Evolutionary conservation across 1,140 invertebrate genomes (phyloP).

Genomic region (Zaprionus camerounensis): DNA sequence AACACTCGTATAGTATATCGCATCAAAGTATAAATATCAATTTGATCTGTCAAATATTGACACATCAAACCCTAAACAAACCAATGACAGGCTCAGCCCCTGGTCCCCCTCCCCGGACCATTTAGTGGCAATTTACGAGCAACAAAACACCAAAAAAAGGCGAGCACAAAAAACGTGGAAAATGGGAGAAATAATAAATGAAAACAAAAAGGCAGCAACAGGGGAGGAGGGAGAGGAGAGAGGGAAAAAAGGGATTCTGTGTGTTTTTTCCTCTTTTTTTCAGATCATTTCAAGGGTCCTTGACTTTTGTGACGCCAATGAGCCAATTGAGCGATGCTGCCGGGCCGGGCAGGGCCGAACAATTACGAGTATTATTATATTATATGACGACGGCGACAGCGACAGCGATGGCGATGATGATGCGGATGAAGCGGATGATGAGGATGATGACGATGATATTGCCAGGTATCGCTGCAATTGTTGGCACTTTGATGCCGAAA

Average conservation of each 20-base stretch:
- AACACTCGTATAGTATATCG: slow-evolving; percentile 41
- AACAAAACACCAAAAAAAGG: slow-evolving; percentile 76
- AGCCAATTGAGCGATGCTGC: slow-evolving; percentile 74
- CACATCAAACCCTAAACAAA: slow-evolving; percentile 83
- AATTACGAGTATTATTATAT: slow-evolving; percentile 76
- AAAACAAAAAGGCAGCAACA: slow-evolving; percentile 48
- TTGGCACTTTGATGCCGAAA: slow-evolving; percentile 78
- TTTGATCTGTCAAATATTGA: slow-evolving; percentile 83
- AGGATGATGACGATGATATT: slow-evolving; percentile 20
- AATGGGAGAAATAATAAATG: slow-evolving; percentile 78
- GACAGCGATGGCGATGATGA: neutral
- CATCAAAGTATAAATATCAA: slow-evolving; percentile 80
- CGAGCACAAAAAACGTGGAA: slow-evolving; percentile 47
- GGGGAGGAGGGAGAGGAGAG: slow-evolving; percentile 37
- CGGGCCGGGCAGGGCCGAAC: slow-evolving; percentile 25
- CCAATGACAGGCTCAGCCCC: slow-evolving; percentile 68
- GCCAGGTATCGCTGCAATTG: slow-evolving; percentile 54
- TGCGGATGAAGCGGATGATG: neutral
- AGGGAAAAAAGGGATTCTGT: slow-evolving; percentile 57
- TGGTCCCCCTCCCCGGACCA: slow-evolving; percentile 36
- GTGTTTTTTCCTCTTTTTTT: slow-evolving; percentile 34
- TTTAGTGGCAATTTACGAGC: slow-evolving; percentile 81
- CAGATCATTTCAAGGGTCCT: slow-evolving; percentile 83
- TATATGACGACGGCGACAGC: slow-evolving; percentile 25
- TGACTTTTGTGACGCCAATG: slow-evolving; percentile 64